Evolutionary conservation across 1,140 invertebrate species (phyloP).

Genomic region (Sarcophaga peregrina): DNA sequence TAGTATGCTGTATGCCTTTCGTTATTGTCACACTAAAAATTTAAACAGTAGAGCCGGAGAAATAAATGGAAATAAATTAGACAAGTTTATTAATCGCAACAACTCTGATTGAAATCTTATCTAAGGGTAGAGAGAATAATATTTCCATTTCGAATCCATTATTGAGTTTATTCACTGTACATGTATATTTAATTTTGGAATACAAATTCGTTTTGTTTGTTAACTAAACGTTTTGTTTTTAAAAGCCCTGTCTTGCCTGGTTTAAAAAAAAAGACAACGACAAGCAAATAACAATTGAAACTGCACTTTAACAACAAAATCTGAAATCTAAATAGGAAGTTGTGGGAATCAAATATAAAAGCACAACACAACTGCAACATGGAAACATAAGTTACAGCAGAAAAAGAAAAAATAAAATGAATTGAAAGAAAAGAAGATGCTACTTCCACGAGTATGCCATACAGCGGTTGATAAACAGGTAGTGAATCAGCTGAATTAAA

Average conservation of each 20-base stretch:
- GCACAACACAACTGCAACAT: not conserved
- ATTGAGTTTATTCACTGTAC: too few relatives aligned
- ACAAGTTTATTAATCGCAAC: not conserved
- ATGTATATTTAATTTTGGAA: too few relatives aligned
- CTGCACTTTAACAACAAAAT: not conserved
- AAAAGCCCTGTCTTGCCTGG: not conserved
- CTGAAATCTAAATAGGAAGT: conserved; percentile 19
- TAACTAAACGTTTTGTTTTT: too few relatives aligned
- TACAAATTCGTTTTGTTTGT: too few relatives aligned
- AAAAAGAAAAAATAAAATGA: too few relatives aligned
- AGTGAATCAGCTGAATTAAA: not conserved
- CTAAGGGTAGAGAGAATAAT: too few relatives aligned
- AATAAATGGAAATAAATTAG: conserved; percentile 7
- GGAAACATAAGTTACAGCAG: not conserved
- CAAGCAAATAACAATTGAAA: not conserved
- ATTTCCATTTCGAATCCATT: too few relatives aligned
- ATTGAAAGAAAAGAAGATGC: not conserved
- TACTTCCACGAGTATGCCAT: not conserved
- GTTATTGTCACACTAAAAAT: not conserved
- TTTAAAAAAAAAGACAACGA: not conserved
- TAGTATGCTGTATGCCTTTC: not conserved
- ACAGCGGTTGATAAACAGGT: not conserved
- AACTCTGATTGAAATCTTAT: not conserved
- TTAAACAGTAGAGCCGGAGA: not conserved
- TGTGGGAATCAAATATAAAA: not conserved